These are phyloP conservation scores for Ictalurus furcatus DNA, from an alignment of 2,113 vertebrate species.

Conservation along the genomic window DNA sequence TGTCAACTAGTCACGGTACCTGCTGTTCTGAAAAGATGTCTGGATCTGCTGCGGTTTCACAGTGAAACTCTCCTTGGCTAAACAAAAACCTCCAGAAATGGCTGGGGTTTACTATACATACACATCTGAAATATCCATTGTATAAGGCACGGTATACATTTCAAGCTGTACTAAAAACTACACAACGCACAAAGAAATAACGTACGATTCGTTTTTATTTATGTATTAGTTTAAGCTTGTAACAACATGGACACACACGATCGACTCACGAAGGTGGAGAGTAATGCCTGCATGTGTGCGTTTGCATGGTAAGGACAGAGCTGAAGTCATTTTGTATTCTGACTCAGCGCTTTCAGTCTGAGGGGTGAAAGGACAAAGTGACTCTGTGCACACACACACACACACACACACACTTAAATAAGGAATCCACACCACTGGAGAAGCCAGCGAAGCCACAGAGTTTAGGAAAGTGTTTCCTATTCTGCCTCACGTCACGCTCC, in stretches of 20 bases:
- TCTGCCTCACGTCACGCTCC: not conserved
- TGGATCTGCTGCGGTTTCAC: not conserved
- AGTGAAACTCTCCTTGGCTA: not conserved
- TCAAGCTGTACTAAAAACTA: too few relatives aligned
- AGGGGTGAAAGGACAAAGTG: constrained; percentile 27
- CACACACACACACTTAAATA: not conserved
- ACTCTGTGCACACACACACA: not conserved
- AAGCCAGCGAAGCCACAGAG: not conserved
- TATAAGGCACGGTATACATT: not conserved
- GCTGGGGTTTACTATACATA: not conserved
- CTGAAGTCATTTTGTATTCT: constrained; percentile 28
- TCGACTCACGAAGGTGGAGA: not conserved
- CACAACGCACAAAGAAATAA: not conserved
- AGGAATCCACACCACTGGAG: not conserved
- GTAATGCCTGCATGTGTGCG: not conserved
- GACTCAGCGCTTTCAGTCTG: constrained; percentile 35
- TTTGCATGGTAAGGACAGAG: constrained; percentile 8
- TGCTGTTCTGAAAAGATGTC: not conserved
- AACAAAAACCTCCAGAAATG: constrained; percentile 27
- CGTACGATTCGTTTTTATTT: not conserved
- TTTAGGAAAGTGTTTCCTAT: not conserved
- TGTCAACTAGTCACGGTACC: constrained; percentile 56
- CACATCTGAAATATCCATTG: not conserved
- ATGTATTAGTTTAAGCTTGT: constrained; percentile 59
- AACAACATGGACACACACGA: constrained; percentile 57